Evolutionary conservation across 2,797 vertebrate genomes (phyloP), one percentile per base, ranked within the genome.

Genomic region (Gambelia wislizenii): DNA sequence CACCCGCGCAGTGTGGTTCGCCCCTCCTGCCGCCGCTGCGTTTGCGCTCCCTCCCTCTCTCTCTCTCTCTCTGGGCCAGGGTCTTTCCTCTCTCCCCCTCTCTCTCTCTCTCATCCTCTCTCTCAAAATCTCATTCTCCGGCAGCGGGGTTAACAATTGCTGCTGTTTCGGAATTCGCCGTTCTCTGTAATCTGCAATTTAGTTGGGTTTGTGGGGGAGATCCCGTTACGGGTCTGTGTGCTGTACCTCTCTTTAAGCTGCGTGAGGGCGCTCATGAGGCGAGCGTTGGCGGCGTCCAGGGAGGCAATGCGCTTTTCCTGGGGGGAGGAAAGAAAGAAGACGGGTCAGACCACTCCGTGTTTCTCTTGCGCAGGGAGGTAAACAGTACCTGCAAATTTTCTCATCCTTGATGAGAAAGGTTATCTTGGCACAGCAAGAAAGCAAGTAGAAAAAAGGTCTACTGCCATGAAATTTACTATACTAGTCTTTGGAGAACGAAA

Each of bases 201-300:
- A 97, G 98, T 98, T 96, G 98, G 98, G 97, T 99, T 99, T 98
- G 99, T 99, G 96, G 99, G 99, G 89, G 99, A 99, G 97, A 99
- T 98, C 97, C 99, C 99, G 93, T 99, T 99, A 96, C 98, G 98
- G 90, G 97, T 98, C 97, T 99, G 99, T 97, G 99, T 98, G 98
- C 98, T 99, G 98, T 99, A 99, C 96, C 99, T 99, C 97, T 99
- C 99, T 98, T 99, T 99, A 94, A 99, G 98, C 97, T 99, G 99
- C 1, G 98, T 98, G 91, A 99, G 98, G 61, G 99, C 99, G 42
- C 98, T 99, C 99, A 99, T 99, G 93, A 99, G 96, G 90, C 99
- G 98, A 86, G 98, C 98, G 54, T 99, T 99, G 95, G 99, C 98
- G 0, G 99, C 99, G 0, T 99, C 99, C 97, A 99, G 87, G 0